These are phyloP conservation scores for Scelioninae gen. 1 DNA, from an alignment of 2,888 invertebrate genomes.

Conservation along the genomic window DNA sequence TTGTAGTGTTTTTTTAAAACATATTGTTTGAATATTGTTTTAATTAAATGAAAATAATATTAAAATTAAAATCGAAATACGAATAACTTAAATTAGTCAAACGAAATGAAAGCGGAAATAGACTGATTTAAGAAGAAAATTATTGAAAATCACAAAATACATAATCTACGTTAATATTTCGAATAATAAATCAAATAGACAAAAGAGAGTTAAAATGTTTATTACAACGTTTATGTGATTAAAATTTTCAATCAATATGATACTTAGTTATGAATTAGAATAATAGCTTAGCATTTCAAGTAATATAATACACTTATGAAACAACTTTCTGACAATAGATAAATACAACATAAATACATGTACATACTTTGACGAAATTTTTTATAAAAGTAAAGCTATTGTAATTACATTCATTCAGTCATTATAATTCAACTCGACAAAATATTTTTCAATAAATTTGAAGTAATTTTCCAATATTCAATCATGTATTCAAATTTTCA, in stretches of 20 bases:
- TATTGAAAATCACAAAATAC: slow-evolving; percentile 14
- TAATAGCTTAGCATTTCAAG: slow-evolving; percentile 26
- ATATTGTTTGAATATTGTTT: too few relatives aligned
- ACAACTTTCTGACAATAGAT: slow-evolving; percentile 47
- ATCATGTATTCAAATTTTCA: background rate
- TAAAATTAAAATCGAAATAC: too few relatives aligned
- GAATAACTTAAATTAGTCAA: background rate
- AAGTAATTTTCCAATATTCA: background rate
- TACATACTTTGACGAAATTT: slow-evolving; percentile 29
- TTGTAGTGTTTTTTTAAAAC: too few relatives aligned
- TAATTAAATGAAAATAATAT: too few relatives aligned
- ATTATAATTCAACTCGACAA: slow-evolving; percentile 2
- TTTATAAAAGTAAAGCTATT: slow-evolving; percentile 25
- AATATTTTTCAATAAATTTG: slow-evolving; percentile 4
- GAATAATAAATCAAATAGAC: slow-evolving; percentile 18
- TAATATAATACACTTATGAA: slow-evolving; percentile 27
- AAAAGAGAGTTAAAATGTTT: slow-evolving; percentile 3
- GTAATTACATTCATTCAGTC: background rate
- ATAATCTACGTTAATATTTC: slow-evolving; percentile 19
- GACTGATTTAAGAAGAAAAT: slow-evolving; percentile 29
- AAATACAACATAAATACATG: slow-evolving; percentile 13
- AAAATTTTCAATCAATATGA: slow-evolving; percentile 38
- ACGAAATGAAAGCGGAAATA: slow-evolving; percentile 25
- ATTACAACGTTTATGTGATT: slow-evolving; percentile 30
- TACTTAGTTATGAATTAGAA: slow-evolving; percentile 29